These are phyloP conservation scores for Reinhardtius hippoglossoides DNA, from an alignment of 2,113 vertebrate species.

Conservation along the genomic window DNA sequence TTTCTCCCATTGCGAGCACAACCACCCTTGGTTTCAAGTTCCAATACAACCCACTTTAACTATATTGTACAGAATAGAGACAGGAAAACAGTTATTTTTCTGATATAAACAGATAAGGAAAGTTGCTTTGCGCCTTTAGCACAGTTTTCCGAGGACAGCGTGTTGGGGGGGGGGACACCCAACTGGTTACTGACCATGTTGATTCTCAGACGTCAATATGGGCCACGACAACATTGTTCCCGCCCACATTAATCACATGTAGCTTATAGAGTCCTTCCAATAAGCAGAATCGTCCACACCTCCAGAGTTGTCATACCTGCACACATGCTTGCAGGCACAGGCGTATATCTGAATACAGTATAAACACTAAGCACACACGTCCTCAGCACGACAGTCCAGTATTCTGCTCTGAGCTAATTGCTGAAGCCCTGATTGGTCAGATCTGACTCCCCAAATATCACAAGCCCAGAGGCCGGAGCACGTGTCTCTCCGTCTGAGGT, in stretches of 20 bases:
- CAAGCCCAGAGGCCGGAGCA: constrained; percentile 17
- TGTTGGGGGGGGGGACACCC: neutral
- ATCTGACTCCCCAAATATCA: constrained; percentile 18
- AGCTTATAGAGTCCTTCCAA: constrained; percentile 22
- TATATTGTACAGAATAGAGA: too few relatives aligned
- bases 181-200: neutral
- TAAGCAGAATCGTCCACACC: constrained; percentile 34
- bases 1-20: too few relatives aligned
- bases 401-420: constrained; percentile 2
- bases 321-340: constrained; percentile 6
- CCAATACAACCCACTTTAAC: too few relatives aligned
- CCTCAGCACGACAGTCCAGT: constrained; percentile 7
- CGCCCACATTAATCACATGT: neutral
- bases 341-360: too few relatives aligned
- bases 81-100: too few relatives aligned
- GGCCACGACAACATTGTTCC: neutral
- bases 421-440: constrained; percentile 6
- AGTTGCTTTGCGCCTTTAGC: too few relatives aligned
- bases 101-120: too few relatives aligned
- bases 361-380: neutral
- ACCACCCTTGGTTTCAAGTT: too few relatives aligned
- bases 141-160: too few relatives aligned
- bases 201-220: neutral
- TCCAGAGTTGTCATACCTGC: constrained; percentile 27
- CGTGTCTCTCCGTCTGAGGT: constrained; percentile 4